Conservation (phyloP, 1,140 invertebrate genomes). For the Elysia chlorotica region DNA sequence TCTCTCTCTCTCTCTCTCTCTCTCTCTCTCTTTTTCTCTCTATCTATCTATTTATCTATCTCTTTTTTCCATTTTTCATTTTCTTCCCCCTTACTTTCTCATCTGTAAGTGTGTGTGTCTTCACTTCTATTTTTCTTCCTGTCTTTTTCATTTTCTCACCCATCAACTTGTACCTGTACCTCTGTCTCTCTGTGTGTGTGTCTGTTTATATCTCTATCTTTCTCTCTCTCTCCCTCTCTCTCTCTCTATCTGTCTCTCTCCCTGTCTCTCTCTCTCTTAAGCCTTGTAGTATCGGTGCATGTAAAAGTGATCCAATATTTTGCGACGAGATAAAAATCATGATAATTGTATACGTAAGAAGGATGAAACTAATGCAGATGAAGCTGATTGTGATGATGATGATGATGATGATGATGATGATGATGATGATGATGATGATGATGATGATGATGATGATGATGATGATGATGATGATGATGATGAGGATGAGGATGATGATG, state of each 20-base stretch:
- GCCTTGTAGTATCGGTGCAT: not conserved
- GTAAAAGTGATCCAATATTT: not conserved
- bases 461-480: slow-evolving; percentile 26
- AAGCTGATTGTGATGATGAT: slow-evolving; percentile 25
- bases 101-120: not conserved
- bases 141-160: too few relatives aligned
- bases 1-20: slow-evolving; percentile 1
- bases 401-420: slow-evolving; percentile 27
- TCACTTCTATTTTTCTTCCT: too few relatives aligned
- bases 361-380: slow-evolving; percentile 22
- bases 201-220: too few relatives aligned
- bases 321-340: not conserved
- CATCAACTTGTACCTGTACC: not conserved
- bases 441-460: slow-evolving; percentile 24
- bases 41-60: not conserved
- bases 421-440: slow-evolving; percentile 28
- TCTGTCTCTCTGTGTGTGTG: not conserved
- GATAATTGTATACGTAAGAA: not conserved
- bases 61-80: not conserved
- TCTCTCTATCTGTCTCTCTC: too few relatives aligned
- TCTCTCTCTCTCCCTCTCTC: too few relatives aligned
- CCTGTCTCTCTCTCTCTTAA: too few relatives aligned
- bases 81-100: not conserved
- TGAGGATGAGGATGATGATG: slow-evolving; percentile 26
- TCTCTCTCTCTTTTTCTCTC: not conserved